Conservation (phyloP, 2,888 invertebrate genomes). For the Auanema freiburgensis region DNA sequence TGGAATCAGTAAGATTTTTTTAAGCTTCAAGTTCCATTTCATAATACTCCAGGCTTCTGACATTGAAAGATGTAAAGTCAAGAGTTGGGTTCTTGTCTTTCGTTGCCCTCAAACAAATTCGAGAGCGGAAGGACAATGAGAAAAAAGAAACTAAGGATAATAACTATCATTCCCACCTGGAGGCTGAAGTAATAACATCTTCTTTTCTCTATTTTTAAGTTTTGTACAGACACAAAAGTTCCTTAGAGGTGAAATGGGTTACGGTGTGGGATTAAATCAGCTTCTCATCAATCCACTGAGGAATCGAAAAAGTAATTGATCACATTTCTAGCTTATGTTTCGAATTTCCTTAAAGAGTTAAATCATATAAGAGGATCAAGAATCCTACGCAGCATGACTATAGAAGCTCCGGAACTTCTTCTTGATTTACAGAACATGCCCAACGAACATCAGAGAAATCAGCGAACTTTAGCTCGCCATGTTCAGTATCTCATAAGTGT, state of each 20-base stretch:
- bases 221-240: conserved; percentile 19
- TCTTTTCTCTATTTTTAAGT: neutral
- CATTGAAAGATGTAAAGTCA: conserved; percentile 13
- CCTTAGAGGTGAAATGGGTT: conserved; percentile 51
- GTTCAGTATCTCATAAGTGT: conserved; percentile 45
- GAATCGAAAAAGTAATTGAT: conserved; percentile 30
- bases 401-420: conserved; percentile 29
- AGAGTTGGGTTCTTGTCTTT: conserved; percentile 39
- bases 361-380: conserved; percentile 25
- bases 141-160: neutral
- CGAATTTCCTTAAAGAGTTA: conserved; percentile 21
- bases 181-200: conserved; percentile 10
- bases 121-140: conserved; percentile 24
- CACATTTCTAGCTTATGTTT: neutral
- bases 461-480: conserved; percentile 33
- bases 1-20: conserved; percentile 26
- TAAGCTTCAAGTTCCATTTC: neutral
- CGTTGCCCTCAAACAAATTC: conserved; percentile 31
- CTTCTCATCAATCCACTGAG: conserved; percentile 40
- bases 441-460: conserved; percentile 9
- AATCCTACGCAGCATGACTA: conserved; percentile 21
- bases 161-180: conserved; percentile 8
- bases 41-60: conserved; percentile 15
- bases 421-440: conserved; percentile 34
- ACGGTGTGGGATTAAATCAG: conserved; percentile 46